Conservation (phyloP, 2,797 vertebrate species). For the Malacoraja senta region DNA sequence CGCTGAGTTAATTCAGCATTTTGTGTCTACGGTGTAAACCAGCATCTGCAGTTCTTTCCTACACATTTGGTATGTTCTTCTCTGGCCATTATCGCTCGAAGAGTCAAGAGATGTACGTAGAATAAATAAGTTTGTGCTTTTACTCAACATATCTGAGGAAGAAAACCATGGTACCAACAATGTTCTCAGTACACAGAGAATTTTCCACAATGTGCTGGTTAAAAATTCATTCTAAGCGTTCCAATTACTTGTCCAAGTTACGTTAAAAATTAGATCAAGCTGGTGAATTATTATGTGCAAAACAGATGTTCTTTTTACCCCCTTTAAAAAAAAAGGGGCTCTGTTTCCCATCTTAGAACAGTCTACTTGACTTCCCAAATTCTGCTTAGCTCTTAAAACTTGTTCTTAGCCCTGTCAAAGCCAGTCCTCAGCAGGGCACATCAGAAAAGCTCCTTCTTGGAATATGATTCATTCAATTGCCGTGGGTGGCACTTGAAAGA, state of each 20-base stretch:
- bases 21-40: too few relatives aligned
- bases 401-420: not conserved
- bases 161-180: not conserved
- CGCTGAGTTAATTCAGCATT: too few relatives aligned
- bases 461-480: constrained; percentile 60
- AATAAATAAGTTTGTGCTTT: not conserved
- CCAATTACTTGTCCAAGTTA: not conserved
- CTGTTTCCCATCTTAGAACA: not conserved
- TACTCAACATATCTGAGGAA: not conserved
- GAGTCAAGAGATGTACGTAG: not conserved
- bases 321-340: not conserved
- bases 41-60: too few relatives aligned
- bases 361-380: not conserved
- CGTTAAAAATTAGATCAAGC: not conserved
- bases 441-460: constrained; percentile 46
- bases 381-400: not conserved
- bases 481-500: constrained; percentile 61
- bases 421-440: constrained; percentile 39
- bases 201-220: not conserved
- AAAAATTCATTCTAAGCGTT: constrained; percentile 1
- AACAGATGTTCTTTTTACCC: constrained; percentile 19
- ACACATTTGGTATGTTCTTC: not conserved
- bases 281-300: constrained; percentile 18
- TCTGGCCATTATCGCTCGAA: not conserved
- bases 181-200: not conserved